Evolutionary conservation across 2,113 vertebrate genomes (phyloP), one percentile per base, ranked within the genome.

Genomic region (Acrocephalus arundinaceus): DNA sequence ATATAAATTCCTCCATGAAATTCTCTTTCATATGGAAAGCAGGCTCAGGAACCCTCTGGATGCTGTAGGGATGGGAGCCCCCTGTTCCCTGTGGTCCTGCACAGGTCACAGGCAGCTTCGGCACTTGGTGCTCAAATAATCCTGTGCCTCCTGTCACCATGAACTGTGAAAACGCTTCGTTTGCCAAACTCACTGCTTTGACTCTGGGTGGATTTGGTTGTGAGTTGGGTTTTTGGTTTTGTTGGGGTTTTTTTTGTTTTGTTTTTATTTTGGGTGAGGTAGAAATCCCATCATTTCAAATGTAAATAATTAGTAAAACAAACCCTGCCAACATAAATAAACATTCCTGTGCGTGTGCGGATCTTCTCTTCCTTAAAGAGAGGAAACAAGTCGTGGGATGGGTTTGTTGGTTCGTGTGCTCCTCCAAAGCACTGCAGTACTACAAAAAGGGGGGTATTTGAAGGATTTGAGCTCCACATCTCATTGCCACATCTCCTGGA

Each of bases 381-480:
- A 49, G 51, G 92, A 73, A 77, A 25, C 18, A 12, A 91, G 9
- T 7, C 22, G 4, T 35, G 10, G 21, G 30, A 35, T 65, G 52
- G 39, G 21, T 61, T n/a, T 0, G 0, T 43, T 37, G 25, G 25
- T 78, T 55, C 15, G 10, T 14, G 13, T 37, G 31, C 28, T 77
- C 6, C 41, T 73, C 23, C 24, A 8, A 57, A 91, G n/a, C 39
- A 7, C 9, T 15, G 1, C 0, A 54, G 19, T 8, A 1, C 35
- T 68, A 21, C 35, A 35, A 3, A 31, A 57, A n/a, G 15, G n/a
- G 5, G 6, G 11, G 1, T 37, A 15, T 17, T 51, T 2, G 10
- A 48, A 55, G 45, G 83, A 7, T 25, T n/a, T 8, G 5, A 37
- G 52, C 7, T 41, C 22, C 33, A 18, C 12, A 3, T 33, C 23